These are phyloP conservation scores for Tenthredo amoena DNA, from an alignment of 2,888 invertebrate genomes.

Conservation along the genomic window DNA sequence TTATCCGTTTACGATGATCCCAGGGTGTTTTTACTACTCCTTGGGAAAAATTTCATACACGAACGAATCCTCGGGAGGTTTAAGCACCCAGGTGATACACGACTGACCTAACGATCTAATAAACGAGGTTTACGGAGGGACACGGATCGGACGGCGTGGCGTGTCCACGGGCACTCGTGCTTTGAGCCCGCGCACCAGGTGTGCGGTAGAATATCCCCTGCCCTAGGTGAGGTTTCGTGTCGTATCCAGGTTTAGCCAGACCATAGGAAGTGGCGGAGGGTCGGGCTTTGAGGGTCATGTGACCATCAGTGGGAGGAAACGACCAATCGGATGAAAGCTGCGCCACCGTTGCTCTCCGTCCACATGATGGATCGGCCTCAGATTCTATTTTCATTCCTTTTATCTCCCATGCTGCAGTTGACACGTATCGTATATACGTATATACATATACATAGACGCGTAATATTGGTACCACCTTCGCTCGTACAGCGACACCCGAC, in stretches of 20 bases:
- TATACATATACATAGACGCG: constrained; percentile 43
- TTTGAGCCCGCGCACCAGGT: constrained; percentile 49
- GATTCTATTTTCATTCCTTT: constrained; percentile 76
- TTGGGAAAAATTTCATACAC: background rate
- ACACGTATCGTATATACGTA: constrained; percentile 72
- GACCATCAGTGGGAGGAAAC: constrained; percentile 69
- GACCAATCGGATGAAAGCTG: constrained; percentile 68
- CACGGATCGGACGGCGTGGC: constrained; percentile 55
- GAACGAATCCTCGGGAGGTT: background rate
- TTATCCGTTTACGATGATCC: background rate
- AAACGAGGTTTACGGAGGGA: constrained; percentile 28
- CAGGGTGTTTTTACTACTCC: background rate
- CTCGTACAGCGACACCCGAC: constrained; percentile 58
- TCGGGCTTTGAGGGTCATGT: constrained; percentile 65
- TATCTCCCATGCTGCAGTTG: constrained; percentile 77
- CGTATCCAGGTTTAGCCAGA: constrained; percentile 56
- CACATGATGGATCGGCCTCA: constrained; percentile 76
- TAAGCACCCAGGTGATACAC: background rate
- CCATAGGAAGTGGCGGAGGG: constrained; percentile 58
- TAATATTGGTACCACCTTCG: constrained; percentile 65
- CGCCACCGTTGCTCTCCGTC: constrained; percentile 68
- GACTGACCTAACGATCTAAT: background rate
- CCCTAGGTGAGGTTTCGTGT: constrained; percentile 40
- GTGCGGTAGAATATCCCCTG: constrained; percentile 46
- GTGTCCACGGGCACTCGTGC: constrained; percentile 59